Evolutionary conservation across 2,113 vertebrate genomes (phyloP), one percentile per base, ranked within the genome.

Genomic region (Platysteira castanea): DNA sequence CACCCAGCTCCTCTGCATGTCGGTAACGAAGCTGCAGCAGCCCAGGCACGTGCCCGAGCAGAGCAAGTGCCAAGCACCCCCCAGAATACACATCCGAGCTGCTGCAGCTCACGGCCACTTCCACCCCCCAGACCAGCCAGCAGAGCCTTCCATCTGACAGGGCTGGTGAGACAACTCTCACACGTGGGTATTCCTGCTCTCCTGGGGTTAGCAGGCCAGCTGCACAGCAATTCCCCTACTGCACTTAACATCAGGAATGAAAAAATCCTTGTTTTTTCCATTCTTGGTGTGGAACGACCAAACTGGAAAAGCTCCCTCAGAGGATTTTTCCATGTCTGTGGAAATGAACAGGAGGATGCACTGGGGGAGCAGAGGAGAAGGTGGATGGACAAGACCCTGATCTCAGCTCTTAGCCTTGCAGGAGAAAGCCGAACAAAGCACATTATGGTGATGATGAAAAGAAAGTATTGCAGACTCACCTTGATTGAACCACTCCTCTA

Each of bases 401-500:
- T 50, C 64, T 83, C 92, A 94, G 92, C 60, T 81, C 83, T 73
- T 15, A 70, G 87, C 75, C 50, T 93, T 67, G 81, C 65, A 82
- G 30, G 49, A 26, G 60, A 92, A 88, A 96, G 89, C 69, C 3
- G 2, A 95, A 92, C 75, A 89, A 91, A 95, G 82, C 82, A 21
- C 17, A 78, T 76, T n/a, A 96, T 86, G 94, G 68, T 1, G 68
- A 95, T 80, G 92, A 85, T 26, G 93, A 77, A 94, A 96, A 93
- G 60, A 95, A 94, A 95, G 71, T 79, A 95, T 88, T 90, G 91
- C 87, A 96, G 89, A 99, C 99, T 99, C 98, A 99, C 99, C 99
- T 99, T 99, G 99, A 98, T 99, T 99, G 99, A 99, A 99, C 99
- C 99, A 99, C 97, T 99, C 99, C 98, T 99, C 99, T 99, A 99